phyloP scores from a whole-genome alignment of 2,113 vertebrate genomes.

The Calyptomena viridis region DNA sequence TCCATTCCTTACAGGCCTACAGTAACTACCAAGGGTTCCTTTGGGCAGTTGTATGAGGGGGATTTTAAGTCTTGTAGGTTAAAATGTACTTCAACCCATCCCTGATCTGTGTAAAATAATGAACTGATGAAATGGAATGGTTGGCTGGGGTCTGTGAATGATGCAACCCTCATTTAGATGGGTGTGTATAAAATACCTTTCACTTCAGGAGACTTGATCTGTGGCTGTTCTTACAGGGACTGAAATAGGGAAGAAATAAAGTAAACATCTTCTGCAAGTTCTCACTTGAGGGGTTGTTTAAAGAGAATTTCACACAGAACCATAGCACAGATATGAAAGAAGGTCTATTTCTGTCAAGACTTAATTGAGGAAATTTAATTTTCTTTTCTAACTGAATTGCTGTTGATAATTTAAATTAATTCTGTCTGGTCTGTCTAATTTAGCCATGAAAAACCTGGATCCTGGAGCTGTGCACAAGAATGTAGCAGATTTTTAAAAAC shows the following conservation, averaged over 20 bases:
- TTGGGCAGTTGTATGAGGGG: neutral
- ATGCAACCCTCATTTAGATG: neutral
- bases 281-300: neutral
- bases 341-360: constrained; percentile 10
- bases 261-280: neutral
- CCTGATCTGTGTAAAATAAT: neutral
- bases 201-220: neutral
- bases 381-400: constrained; percentile 45
- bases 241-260: neutral
- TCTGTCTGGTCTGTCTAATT: constrained; percentile 47
- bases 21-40: neutral
- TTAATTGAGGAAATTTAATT: constrained; percentile 65
- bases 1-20: neutral
- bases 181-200: neutral
- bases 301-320: neutral
- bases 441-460: constrained; percentile 19
- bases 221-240: neutral
- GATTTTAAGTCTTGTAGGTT: neutral
- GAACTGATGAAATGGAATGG: neutral
- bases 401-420: constrained; percentile 53
- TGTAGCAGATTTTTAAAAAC: constrained; percentile 8
- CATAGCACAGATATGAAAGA: neutral
- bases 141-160: neutral
- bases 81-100: neutral
- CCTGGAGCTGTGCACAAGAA: constrained; percentile 13